Percentiles rank a stretch among this genome's conserved stretches.
Conservation (phyloP, 1,140 invertebrate genomes). For the Drosophila pectinifera region DNA sequence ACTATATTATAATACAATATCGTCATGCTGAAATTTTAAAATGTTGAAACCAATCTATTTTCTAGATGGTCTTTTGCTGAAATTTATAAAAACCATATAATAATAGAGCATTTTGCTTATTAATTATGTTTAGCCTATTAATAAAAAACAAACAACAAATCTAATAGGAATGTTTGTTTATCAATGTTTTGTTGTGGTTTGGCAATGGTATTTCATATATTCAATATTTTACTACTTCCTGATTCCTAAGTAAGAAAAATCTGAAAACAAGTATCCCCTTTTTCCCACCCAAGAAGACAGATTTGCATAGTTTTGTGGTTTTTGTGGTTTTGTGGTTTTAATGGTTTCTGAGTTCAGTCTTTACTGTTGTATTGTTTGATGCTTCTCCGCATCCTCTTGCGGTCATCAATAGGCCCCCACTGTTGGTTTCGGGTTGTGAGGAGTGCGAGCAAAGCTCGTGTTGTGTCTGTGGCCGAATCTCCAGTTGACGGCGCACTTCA, state of each 20-base stretch:
- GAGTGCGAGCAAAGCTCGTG: slow-evolving; percentile 32
- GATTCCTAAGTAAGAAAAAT: not conserved
- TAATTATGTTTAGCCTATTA: too few species aligned
- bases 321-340: slow-evolving; percentile 6
- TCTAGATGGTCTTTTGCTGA: too few species aligned
- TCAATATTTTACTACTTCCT: not conserved
- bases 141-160: too few species aligned
- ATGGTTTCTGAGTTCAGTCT: slow-evolving; percentile 61
- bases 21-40: too few species aligned
- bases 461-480: slow-evolving; percentile 39
- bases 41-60: too few species aligned
- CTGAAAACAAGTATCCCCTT: not conserved
- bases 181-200: too few species aligned
- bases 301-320: slow-evolving; percentile 8
- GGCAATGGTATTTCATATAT: too few species aligned
- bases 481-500: slow-evolving; percentile 42
- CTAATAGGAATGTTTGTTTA: too few species aligned
- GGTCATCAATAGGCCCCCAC: slow-evolving; percentile 67
- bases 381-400: slow-evolving; percentile 33
- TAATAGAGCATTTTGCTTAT: too few species aligned
- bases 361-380: not conserved
- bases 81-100: too few species aligned
- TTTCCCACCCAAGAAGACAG: not conserved
- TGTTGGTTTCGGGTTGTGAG: slow-evolving; percentile 17
- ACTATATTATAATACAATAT: too few species aligned